A percentile compares a stretch with the other conserved stretches of the same genome.
phyloP scores from a whole-genome alignment of 2,113 vertebrate genomes.

The Eidolon helvum region DNA sequence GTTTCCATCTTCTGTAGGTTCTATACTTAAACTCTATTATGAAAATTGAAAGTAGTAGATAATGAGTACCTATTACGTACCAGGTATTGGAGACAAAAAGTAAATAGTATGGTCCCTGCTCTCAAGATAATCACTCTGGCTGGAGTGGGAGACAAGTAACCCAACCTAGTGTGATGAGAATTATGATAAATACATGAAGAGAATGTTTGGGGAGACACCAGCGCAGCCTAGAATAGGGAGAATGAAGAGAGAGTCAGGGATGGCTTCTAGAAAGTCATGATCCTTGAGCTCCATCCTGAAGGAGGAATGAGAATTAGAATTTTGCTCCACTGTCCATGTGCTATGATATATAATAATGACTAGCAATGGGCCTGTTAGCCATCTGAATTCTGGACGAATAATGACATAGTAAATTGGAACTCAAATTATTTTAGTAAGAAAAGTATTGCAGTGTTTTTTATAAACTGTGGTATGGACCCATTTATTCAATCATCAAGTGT shows the following conservation, averaged over 20 bases:
- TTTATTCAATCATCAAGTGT: neutral
- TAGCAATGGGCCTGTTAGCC: neutral
- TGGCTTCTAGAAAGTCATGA: neutral
- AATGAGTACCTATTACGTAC: neutral
- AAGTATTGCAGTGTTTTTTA: neutral
- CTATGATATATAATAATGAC: neutral
- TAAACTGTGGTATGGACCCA: neutral
- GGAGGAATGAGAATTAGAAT: neutral
- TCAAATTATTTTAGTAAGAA: neutral
- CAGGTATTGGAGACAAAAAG: neutral
- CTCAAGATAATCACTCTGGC: neutral
- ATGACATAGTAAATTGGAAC: neutral
- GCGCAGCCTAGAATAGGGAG: neutral
- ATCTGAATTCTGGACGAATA: neutral
- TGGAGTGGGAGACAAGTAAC: neutral
- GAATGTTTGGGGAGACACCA: neutral
- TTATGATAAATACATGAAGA: neutral
- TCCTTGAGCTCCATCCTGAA: neutral
- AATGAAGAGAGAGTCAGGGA: neutral
- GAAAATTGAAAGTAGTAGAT: neutral
- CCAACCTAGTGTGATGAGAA: neutral
- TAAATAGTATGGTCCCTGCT: neutral
- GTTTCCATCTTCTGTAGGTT: neutral
- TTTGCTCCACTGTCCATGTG: neutral
- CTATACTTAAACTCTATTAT: neutral